Evolutionary conservation across 2,888 invertebrate species (phyloP).

Genomic region (Euplexia lucipara): DNA sequence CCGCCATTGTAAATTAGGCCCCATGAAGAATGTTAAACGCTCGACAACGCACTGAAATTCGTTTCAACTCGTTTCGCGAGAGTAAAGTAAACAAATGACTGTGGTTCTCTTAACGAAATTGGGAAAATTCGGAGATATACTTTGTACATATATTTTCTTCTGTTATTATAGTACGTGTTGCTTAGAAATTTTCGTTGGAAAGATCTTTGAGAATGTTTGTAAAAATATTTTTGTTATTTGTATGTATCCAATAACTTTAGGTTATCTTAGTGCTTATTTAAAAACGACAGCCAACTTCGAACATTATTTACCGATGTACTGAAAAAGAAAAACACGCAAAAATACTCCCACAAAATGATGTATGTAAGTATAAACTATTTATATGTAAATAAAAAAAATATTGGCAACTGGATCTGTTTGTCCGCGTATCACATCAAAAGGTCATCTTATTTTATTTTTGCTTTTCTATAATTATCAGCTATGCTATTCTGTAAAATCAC

Average conservation of each 20-base stretch:
- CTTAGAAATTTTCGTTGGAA: slow-evolving; percentile 26
- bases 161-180: slow-evolving; percentile 33
- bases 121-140: slow-evolving; percentile 69
- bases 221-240: slow-evolving; percentile 16
- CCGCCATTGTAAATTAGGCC: slow-evolving; percentile 69
- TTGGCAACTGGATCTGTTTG: too few relatives aligned
- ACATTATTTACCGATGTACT: not conserved
- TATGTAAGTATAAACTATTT: too few relatives aligned
- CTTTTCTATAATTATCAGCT: too few relatives aligned
- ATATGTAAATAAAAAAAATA: too few relatives aligned
- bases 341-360: too few relatives aligned
- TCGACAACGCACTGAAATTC: slow-evolving; percentile 76
- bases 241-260: too few relatives aligned
- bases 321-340: too few relatives aligned
- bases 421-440: too few relatives aligned
- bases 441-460: too few relatives aligned
- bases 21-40: slow-evolving; percentile 79
- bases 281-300: too few relatives aligned
- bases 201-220: not conserved
- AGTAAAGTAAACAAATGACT: slow-evolving; percentile 80
- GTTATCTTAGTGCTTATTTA: too few relatives aligned
- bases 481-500: too few relatives aligned
- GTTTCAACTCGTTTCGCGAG: slow-evolving; percentile 77
- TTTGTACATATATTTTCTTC: slow-evolving; percentile 46
- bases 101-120: slow-evolving; percentile 82